Evolutionary conservation across 2,888 invertebrate genomes (phyloP).

Genomic region (Globia sparganii): DNA sequence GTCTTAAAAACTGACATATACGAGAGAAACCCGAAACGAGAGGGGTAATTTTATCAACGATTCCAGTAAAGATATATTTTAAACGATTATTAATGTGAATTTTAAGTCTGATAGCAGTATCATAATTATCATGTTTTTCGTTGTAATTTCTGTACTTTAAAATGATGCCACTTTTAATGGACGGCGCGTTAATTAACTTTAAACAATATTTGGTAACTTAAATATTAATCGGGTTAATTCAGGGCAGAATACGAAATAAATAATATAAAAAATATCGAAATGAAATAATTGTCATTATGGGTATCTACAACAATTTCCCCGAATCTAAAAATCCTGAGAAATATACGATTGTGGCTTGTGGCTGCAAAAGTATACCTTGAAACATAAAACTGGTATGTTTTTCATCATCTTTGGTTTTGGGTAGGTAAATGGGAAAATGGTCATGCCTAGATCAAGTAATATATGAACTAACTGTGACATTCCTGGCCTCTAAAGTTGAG

Average conservation of each 20-base stretch:
- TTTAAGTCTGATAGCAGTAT: not conserved
- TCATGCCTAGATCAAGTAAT: not conserved
- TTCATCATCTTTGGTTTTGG: no score
- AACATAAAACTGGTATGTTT: not conserved
- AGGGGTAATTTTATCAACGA: not conserved
- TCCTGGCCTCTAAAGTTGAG: no score
- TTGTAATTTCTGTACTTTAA: not conserved
- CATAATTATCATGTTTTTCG: not conserved
- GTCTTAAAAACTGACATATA: not conserved
- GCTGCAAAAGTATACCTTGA: not conserved
- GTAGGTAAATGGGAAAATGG: not conserved
- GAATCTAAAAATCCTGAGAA: not conserved
- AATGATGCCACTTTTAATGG: not conserved
- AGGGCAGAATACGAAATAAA: no score
- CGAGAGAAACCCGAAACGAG: not conserved
- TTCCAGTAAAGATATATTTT: not conserved
- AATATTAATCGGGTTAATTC: not conserved
- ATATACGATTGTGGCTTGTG: fast-evolving
- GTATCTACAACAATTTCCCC: no score
- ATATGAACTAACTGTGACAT: not conserved
- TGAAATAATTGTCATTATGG: not conserved
- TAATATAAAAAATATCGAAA: no score
- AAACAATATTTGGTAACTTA: not conserved
- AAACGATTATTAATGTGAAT: not conserved
- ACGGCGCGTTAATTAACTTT: not conserved